Evolutionary conservation across 2,113 vertebrate genomes (phyloP).

Genomic region (Girardinichthys multiradiatus): DNA sequence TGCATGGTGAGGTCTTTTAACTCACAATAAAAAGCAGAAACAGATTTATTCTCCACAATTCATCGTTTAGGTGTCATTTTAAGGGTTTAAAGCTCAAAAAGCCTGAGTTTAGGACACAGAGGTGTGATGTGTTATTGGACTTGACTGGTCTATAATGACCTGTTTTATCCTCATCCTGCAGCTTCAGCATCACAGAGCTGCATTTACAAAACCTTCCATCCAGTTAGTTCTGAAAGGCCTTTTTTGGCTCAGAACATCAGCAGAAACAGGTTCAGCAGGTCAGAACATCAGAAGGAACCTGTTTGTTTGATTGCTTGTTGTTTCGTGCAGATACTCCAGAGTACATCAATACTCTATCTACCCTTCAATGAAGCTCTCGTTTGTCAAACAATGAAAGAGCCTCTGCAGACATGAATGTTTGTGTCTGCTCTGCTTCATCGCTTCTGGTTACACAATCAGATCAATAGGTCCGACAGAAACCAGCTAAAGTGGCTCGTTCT

Average conservation of each 20-base stretch:
- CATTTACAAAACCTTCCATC: neutral
- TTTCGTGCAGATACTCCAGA: neutral
- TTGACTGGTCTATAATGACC: neutral
- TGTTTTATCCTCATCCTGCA: neutral
- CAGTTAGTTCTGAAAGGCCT: neutral
- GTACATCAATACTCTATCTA: neutral
- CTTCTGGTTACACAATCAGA: conserved; percentile 43
- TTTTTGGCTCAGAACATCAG: neutral
- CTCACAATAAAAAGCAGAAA: too few species aligned
- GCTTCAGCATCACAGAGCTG: neutral
- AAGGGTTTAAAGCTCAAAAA: too few species aligned
- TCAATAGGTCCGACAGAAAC: conserved; percentile 51
- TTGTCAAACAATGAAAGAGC: conserved; percentile 30
- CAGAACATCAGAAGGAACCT: neutral
- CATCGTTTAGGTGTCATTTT: too few species aligned
- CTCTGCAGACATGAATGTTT: conserved; percentile 17
- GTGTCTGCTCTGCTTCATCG: conserved; percentile 20
- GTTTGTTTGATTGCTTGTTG: neutral
- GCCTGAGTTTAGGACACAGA: too few species aligned
- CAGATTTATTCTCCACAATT: too few species aligned
- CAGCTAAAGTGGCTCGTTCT: conserved; percentile 43
- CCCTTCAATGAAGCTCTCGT: conserved; percentile 35
- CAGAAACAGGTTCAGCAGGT: neutral
- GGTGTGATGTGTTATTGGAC: too few species aligned
- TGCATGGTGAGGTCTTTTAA: too few species aligned